Percentiles rank a stretch among this genome's conserved stretches.
Evolutionary conservation across 2,113 vertebrate species (phyloP).

Genomic region (Ptilonorhynchus violaceus): DNA sequence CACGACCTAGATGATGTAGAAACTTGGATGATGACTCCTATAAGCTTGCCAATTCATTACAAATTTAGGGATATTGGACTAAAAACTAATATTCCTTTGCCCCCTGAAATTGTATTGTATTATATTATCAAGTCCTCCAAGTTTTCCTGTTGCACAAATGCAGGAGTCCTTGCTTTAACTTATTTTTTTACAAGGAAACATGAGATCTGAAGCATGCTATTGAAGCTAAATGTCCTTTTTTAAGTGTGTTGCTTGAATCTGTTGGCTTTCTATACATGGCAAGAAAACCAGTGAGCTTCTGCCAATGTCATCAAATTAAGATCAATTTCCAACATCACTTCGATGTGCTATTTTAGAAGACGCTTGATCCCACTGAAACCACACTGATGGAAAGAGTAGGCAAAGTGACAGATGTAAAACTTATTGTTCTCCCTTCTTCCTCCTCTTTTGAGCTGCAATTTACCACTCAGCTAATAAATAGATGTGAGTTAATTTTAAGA

Average conservation of each 20-base stretch:
- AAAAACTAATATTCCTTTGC: neutral
- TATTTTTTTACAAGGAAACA: neutral
- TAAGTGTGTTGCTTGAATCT: neutral
- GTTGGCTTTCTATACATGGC: neutral
- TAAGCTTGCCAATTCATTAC: neutral
- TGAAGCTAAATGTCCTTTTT: neutral
- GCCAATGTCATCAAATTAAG: neutral
- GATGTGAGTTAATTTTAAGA: conserved; percentile 49
- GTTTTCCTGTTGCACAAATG: neutral
- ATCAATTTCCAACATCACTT: neutral
- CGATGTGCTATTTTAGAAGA: conserved; percentile 3
- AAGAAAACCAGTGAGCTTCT: neutral
- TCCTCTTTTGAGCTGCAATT: conserved; percentile 34
- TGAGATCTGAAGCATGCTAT: neutral
- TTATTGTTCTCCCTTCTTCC: conserved; percentile 35
- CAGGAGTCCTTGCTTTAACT: neutral
- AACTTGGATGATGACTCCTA: neutral
- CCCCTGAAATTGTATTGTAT: neutral
- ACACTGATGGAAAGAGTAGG: conserved; percentile 6
- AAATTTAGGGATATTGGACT: neutral
- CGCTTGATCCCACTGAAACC: conserved; percentile 19
- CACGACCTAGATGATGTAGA: neutral
- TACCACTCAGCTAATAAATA: conserved; percentile 54
- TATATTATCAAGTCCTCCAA: neutral
- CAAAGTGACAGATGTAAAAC: conserved; percentile 46